Conservation (phyloP, 2,888 invertebrate genomes). For the Calameuta idolon region DNA sequence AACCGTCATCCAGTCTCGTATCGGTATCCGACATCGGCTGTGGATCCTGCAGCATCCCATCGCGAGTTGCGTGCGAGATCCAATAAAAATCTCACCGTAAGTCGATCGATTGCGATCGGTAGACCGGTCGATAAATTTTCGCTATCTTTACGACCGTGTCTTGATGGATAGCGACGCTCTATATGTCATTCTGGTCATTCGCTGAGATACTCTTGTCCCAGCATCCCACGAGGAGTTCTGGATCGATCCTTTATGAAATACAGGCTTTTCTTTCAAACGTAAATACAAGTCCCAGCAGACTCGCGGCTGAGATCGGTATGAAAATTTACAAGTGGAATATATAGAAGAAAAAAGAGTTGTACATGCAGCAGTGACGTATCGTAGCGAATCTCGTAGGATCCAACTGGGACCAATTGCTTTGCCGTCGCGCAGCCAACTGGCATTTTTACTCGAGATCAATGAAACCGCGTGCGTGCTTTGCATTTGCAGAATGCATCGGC, state of each 20-base stretch:
- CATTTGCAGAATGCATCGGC: constrained; percentile 38
- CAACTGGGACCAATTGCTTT: constrained; percentile 28
- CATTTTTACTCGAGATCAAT: constrained; percentile 42
- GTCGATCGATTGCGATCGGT: constrained; percentile 29
- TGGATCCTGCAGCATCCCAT: neutral
- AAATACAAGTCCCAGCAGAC: neutral
- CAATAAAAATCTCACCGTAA: constrained; percentile 15
- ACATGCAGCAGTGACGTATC: neutral
- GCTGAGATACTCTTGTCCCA: neutral
- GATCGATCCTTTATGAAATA: neutral
- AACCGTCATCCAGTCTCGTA: neutral
- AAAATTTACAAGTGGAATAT: neutral
- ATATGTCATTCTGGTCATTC: constrained; percentile 30
- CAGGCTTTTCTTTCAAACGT: neutral
- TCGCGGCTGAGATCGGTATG: neutral
- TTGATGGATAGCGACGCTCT: constrained; percentile 32
- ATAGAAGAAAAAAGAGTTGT: neutral
- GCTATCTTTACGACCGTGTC: constrained; percentile 37
- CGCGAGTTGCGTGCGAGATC: constrained; percentile 19
- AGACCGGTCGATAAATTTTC: constrained; percentile 39
- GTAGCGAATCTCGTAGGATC: neutral
- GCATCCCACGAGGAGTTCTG: neutral
- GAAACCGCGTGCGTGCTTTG: constrained; percentile 43
- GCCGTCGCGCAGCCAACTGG: constrained; percentile 33
- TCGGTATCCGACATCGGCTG: neutral